These are phyloP conservation scores for Sussaba pulchella DNA, from an alignment of 2,888 invertebrate genomes.

Conservation along the genomic window DNA sequence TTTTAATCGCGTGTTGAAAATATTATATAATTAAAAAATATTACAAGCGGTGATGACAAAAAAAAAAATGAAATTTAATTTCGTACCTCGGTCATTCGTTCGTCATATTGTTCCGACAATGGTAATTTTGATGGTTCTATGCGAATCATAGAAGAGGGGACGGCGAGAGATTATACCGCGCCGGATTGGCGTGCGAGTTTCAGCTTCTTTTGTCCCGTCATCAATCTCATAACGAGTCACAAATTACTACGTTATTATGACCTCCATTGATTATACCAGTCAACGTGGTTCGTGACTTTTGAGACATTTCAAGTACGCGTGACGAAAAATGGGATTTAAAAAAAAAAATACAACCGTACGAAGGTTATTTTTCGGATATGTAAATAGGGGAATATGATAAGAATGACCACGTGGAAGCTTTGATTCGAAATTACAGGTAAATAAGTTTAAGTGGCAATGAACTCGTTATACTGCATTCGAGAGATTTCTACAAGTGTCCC, in stretches of 20 bases:
- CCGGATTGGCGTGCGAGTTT: conserved; percentile 47
- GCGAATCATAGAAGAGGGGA: not conserved
- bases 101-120: conserved; percentile 19
- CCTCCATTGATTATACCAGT: conserved; percentile 37
- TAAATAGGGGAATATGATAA: not conserved
- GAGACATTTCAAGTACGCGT: not conserved
- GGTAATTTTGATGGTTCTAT: conserved; percentile 9
- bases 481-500: too few species aligned
- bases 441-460: too few species aligned
- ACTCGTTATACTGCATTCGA: too few species aligned
- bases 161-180: not conserved
- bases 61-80: conserved; percentile 36
- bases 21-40: conserved; percentile 1
- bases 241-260: conserved; percentile 49
- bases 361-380: not conserved
- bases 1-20: not conserved
- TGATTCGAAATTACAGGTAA: too few species aligned
- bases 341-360: not conserved
- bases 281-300: conserved; percentile 28
- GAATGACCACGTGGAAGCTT: too few species aligned
- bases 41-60: not conserved
- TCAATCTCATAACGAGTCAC: conserved; percentile 50
- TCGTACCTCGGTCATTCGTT: conserved; percentile 21
- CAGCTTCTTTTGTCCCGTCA: conserved; percentile 46
- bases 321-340: not conserved